Evolutionary conservation across 2,113 vertebrate species (phyloP), one percentile per base, ranked within the genome.

Genomic region (Eublepharis macularius): DNA sequence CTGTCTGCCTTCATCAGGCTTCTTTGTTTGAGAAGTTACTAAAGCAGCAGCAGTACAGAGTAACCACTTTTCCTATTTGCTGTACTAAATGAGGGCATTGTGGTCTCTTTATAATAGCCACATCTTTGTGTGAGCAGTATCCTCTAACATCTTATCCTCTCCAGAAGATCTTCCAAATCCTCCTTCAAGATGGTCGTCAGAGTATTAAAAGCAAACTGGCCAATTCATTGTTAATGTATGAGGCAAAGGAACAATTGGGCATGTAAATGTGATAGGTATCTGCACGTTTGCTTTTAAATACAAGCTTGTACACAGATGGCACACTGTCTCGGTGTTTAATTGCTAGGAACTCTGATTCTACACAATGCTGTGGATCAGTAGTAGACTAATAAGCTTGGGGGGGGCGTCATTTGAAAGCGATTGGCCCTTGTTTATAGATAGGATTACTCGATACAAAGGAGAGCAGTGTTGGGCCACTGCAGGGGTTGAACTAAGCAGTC

Each of bases 21-120:
- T 91, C 96, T 95, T 96, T 95, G 94, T 96, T 94, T 95, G 94
- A 95, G 94, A 89, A 91, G 92, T 93, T 94, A 93, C 93, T 95
- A 95, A 95, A 92, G 88, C 88, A 84, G 89, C 76, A 86, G 92
- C 85, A 91, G 92, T 94, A 88, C 87, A 91, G 87, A 95, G 77
- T 90, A 91, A 89, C 91, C 85, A 87, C 93, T 95, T 92, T 63
- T 84, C 92, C 85, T 90, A 1, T 72, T 83, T 89, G 83, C 84
- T 86, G 92, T 90, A 91, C 86, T 92, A 86, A 86, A 81, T 80
- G 83, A 66, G 89, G 76, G 68, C 39, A 9, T 80, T 93, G 82
- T 92, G 47, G 84, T 87, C 1, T 66, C 75, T 87, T 83, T 88
- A 26, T 63, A 49, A 51, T 70, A 84, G 77, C 70, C n/a, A 66